Conservation (phyloP, 2,797 vertebrate species). For the Pantherophis alleghaniensis region DNA sequence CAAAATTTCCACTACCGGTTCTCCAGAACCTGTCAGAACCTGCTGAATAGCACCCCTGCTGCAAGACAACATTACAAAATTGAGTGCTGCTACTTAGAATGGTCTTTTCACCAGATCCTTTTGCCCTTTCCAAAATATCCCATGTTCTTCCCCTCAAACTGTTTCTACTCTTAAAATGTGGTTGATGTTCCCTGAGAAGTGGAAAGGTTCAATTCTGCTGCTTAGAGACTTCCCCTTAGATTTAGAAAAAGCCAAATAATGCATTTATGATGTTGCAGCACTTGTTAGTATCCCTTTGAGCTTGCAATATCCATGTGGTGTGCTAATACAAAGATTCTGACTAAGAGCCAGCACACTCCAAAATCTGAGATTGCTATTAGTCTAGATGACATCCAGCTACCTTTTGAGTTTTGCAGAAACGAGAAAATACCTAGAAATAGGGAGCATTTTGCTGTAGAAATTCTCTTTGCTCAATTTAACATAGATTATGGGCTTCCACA, state of each 20-base stretch:
- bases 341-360: not conserved
- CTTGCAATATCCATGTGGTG: not conserved
- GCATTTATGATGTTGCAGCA: not conserved
- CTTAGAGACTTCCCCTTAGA: not conserved
- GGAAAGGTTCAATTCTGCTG: not conserved
- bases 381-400: not conserved
- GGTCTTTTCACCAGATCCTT: not conserved
- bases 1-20: too few species aligned
- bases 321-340: not conserved
- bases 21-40: too few species aligned
- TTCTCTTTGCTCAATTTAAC: constrained; percentile 11
- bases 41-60: too few species aligned
- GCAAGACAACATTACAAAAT: not conserved
- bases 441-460: not conserved
- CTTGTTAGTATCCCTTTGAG: not conserved
- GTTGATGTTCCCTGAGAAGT: not conserved
- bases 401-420: not conserved
- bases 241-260: not conserved
- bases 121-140: not conserved
- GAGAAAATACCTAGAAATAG: not conserved
- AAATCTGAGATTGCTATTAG: not conserved
- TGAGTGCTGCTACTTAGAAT: not conserved
- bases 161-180: not conserved
- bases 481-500: not conserved
- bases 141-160: not conserved